Base-by-base conservation (phyloP, 2,113 vertebrate species). In the Vulpes vulpes region DNA sequence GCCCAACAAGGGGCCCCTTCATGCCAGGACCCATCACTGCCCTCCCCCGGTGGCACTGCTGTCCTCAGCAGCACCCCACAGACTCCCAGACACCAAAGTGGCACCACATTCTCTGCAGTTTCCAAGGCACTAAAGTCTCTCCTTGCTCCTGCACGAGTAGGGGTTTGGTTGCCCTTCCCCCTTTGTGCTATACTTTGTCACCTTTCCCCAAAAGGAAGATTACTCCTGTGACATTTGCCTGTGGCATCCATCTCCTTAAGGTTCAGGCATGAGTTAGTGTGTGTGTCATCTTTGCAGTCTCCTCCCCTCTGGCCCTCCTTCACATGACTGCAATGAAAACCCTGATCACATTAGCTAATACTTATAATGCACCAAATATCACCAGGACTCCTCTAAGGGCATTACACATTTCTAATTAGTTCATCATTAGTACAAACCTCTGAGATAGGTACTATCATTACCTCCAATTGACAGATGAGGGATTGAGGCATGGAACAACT, bases 31-130 rank as follows among this genome's bases (percentile, higher is more conserved):
- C 17, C 93, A 38, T 14, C 51, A 25, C 23, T 59, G 8, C 2
- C 23, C 6, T 1, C 23, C 4, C n/a, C 20, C 67, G 0, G 38
- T 1, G 3, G 30, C 49, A 12, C 79, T 4, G 8, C 22, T 8
- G 51, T n/a, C 74, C 67, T 30, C 53, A 78, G 7, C 2, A 23
- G 25, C 1, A 0, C 25, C 35, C 17, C 38, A 8, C 8, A 38
- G 30, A 25, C 12, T 65, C 35, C 76, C 20, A 64, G 55, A 15
- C 27, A 69, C 27, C 76, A 87, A 59, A 30, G 30, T 25, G 71
- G 30, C 35, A 83, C 59, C 64, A 10, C 7, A 2, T 80, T 83
- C 67, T 83, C 69, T 73, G 22, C 4, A 60, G 19, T 27, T 90
- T 51, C n/a, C 49, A 76, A 86, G 15, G 53, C 67, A 51, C 49